Base-by-base conservation (phyloP, 2,113 vertebrate genomes). In the Daphoenositta chrysoptera region DNA sequence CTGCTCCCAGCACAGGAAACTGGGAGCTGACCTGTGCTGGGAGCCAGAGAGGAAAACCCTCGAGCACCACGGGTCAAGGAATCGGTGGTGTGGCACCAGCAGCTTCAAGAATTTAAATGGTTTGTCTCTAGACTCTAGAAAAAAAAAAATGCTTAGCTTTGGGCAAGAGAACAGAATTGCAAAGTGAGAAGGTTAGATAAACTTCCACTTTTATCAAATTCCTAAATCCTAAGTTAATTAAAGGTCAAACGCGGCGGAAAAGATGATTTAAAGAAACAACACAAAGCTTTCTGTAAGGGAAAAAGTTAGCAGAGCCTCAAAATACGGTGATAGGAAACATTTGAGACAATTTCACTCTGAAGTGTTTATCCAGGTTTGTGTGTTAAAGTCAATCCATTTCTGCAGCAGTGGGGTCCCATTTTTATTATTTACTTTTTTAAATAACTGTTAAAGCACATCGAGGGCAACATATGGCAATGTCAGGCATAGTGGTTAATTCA, bases 1-100 rank as follows among this genome's bases (percentile, higher is more conserved):
- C 91, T 87, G 93, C 89, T 88, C 78, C 65, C 64, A 10, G 75
- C 0, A 1, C 90, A 88, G 91, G 96, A 96, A 96, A 85, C 51
- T 4, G 65, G 82, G 86, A 35, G 3, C 28, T 63, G 93, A 75
- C 54, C 90, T 0, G 42, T 10, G 7, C 39, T 23, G 57, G 54
- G 30, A 37, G 80, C 90, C 87, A 56, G 39, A 35, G 44, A 83
- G 83, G 94, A 83, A 94, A 86, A 28, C 7, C 3, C 51, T 58
- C 0, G 0, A 35, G 83, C 33, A 1, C 18, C 16, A 3, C 8
- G 1, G 83, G 76, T 30, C 86, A 80, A 56, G 83, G 63, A 53
- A 40, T 21, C 45, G 2, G 22, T 0, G 37, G 9, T 2, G 82
- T 6, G 63, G 71, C 87, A 92, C 50, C 73, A 37, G 42, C 65